These are phyloP conservation scores for Adelphocoris suturalis DNA, from an alignment of 2,888 invertebrate species.

Conservation along the genomic window DNA sequence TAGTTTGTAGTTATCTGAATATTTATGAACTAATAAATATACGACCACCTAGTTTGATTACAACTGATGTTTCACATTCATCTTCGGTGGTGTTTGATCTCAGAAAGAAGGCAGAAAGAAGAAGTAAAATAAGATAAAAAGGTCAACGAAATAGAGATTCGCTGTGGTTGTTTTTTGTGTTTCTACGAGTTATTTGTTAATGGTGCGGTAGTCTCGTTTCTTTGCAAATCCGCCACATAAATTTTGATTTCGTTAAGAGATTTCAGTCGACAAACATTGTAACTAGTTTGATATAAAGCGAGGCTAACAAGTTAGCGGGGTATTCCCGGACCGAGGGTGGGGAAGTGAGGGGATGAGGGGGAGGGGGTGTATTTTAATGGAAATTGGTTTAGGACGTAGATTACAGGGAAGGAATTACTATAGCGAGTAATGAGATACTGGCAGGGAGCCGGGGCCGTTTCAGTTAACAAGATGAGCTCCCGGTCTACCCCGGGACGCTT, in stretches of 20 bases:
- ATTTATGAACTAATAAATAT: too few relatives aligned
- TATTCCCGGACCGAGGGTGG: neutral
- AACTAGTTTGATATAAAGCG: neutral
- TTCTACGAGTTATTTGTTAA: conserved; percentile 5
- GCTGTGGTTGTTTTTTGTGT: neutral
- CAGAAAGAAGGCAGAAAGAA: too few relatives aligned
- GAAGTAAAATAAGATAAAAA: too few relatives aligned
- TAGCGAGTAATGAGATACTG: conserved; percentile 56
- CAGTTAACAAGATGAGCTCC: conserved; percentile 65
- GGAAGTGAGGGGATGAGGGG: neutral
- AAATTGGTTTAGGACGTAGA: conserved; percentile 63
- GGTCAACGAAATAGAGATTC: neutral
- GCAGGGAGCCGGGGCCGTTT: conserved; percentile 47
- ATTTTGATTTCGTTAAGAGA: conserved; percentile 13
- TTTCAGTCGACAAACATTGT: conserved; percentile 29
- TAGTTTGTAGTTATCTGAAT: too few relatives aligned
- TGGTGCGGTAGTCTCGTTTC: neutral
- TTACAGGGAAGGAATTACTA: conserved; percentile 11
- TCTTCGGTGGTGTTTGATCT: too few relatives aligned
- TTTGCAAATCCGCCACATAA: conserved; percentile 7
- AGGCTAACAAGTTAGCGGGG: conserved; percentile 28
- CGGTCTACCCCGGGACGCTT: conserved; percentile 37
- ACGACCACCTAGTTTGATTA: too few relatives aligned
- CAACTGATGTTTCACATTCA: too few relatives aligned
- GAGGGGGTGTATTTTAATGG: conserved; percentile 43